Conservation (phyloP, 30 jellyfish, hydroid and myxozoan species). For the Nemopilema nomurai region DNA sequence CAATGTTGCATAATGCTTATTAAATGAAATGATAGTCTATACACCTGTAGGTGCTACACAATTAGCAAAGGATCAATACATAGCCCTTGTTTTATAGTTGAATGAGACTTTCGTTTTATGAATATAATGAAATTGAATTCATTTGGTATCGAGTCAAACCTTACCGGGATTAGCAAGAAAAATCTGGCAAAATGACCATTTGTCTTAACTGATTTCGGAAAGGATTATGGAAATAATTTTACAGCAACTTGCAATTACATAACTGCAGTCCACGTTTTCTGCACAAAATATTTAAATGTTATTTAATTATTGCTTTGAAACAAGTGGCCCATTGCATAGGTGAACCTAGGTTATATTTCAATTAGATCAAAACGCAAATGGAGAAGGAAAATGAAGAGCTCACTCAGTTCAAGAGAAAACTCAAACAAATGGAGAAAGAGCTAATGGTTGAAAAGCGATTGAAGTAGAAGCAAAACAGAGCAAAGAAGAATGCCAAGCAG, state of each 20-base stretch:
- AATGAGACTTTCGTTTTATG: no score
- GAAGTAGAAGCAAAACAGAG: background rate
- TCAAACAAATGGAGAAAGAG: background rate
- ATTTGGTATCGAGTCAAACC: no score
- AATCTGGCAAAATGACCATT: no score
- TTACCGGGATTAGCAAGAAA: no score
- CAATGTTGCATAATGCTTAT: background rate
- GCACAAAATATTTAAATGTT: no score
- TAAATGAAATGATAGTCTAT: no score
- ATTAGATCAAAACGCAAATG: background rate
- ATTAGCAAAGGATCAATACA: background rate
- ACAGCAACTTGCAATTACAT: no score
- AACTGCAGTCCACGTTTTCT: no score
- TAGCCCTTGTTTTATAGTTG: no score
- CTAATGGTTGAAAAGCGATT: background rate
- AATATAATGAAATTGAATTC: no score
- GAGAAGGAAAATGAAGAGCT: background rate
- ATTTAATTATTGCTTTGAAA: background rate
- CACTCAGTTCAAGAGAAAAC: background rate
- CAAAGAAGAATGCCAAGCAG: background rate
- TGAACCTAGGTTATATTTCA: background rate
- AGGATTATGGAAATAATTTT: no score
- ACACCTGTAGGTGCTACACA: background rate
- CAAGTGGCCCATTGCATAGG: background rate
- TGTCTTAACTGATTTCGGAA: no score